These are phyloP conservation scores for Cariama cristata DNA, from an alignment of 2,113 vertebrate species.

Conservation along the genomic window DNA sequence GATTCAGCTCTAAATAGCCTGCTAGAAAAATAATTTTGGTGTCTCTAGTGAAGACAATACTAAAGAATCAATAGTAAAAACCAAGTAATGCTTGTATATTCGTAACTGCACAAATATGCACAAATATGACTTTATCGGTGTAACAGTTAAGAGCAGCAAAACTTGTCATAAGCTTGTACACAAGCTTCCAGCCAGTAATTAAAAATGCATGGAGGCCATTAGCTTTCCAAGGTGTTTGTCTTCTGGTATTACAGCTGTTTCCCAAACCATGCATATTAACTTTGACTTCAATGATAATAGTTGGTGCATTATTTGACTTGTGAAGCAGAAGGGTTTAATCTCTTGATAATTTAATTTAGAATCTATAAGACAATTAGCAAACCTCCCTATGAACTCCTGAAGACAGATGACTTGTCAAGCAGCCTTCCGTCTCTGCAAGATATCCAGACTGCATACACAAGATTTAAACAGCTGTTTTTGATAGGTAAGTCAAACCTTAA, in stretches of 20 bases:
- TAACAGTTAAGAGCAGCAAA: not conserved
- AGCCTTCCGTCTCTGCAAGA: slow-evolving; percentile 85
- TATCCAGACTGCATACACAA: slow-evolving; percentile 85
- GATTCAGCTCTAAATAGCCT: not conserved
- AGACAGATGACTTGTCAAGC: slow-evolving; percentile 84
- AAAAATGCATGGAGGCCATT: not conserved
- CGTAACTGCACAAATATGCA: not conserved
- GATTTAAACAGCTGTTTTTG: slow-evolving; percentile 88
- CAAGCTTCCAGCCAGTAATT: not conserved
- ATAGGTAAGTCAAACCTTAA: slow-evolving; percentile 79
- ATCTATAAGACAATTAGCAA: slow-evolving; percentile 80
- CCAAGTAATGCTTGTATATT: not conserved
- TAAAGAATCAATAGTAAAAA: not conserved
- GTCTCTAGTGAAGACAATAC: not conserved
- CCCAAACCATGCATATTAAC: not conserved
- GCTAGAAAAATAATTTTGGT: not conserved
- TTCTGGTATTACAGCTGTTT: not conserved
- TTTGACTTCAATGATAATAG: not conserved
- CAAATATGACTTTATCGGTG: accelerated
- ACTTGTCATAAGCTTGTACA: not conserved
- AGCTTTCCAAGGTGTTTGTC: not conserved
- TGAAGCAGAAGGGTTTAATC: slow-evolving; percentile 41
- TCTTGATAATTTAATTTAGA: slow-evolving; percentile 66
- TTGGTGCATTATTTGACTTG: not conserved
- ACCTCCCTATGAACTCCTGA: slow-evolving; percentile 82